Base-by-base conservation (phyloP, 1,140 invertebrate species). In the Drosophila bipectinata region DNA sequence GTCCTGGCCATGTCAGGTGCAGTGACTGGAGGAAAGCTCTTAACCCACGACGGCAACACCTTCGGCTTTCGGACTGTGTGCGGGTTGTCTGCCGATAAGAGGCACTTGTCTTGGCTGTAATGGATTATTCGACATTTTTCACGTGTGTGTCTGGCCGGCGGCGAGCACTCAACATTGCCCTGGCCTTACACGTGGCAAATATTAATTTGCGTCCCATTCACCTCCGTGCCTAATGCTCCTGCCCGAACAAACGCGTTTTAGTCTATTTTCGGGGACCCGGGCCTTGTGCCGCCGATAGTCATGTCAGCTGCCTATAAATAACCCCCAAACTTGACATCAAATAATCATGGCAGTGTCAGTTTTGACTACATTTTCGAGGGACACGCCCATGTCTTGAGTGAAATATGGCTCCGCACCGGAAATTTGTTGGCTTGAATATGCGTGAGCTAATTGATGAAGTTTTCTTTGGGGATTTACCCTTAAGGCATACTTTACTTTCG, bases 51-150 rank as follows among this genome's bases (percentile, higher is more conserved):
- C 12, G 39, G 18, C 15, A 18, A 30, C 59, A 28, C 59, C 28
- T 52, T 12, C 0, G 14, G 12, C 26, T 30, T 21, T 6, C 10
- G 32, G n/a, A 48, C 66, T 48, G 15, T 21, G 41, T 18, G 48
- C 53, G 66, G 66, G 32, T 32, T 69, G 66, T 48, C 66, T 68
- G 51, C 34, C 44, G 66, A 69, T 69, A 69, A 69, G 63, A 69
- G 64, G 62, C 66, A 69, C 66, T 69, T 69, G 66, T 68, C 51
- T 64, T 60, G 28, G 15, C 15, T 28, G 30, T 77, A 74, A 85
- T 85, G 68, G 81, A 85, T 85, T 85, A 85, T 81, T 63, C 47
- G 54, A 55, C 58, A 85, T 85, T 87, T 81, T 72, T 87, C 78
- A 85, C 62, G 53, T 75, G 62, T 56, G 56, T 6, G 37, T 62